Evolutionary conservation across 2,888 invertebrate genomes (phyloP).

Genomic region (Ecliptopera silaceata): DNA sequence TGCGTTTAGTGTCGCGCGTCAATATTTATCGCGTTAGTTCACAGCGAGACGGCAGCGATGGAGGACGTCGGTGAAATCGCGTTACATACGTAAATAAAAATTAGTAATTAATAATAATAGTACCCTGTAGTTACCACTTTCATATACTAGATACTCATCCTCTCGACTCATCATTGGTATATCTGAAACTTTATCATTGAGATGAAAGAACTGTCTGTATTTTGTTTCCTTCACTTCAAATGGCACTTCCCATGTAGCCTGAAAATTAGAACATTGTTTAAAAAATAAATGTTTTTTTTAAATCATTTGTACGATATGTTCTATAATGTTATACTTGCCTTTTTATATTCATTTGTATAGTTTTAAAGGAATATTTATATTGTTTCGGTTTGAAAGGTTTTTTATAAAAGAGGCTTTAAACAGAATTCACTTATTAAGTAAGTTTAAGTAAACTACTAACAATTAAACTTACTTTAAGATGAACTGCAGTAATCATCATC

Average conservation of each 20-base stretch:
- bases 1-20: conserved; percentile 22
- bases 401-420: too few relatives aligned
- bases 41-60: conserved; percentile 24
- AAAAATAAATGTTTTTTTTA: too few relatives aligned
- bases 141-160: conserved; percentile 29
- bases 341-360: too few relatives aligned
- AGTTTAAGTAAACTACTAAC: too few relatives aligned
- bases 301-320: too few relatives aligned
- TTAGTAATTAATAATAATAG: neutral
- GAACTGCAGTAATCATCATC: conserved; percentile 49
- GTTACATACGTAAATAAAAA: too few relatives aligned
- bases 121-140: conserved; percentile 36
- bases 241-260: conserved; percentile 52
- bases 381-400: too few relatives aligned
- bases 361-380: too few relatives aligned
- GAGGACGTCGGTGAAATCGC: conserved; percentile 24
- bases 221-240: conserved; percentile 48
- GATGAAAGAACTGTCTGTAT: conserved; percentile 38
- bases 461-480: conserved; percentile 51
- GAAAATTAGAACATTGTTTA: too few relatives aligned
- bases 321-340: too few relatives aligned
- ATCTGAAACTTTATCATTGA: conserved; percentile 32
- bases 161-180: conserved; percentile 55
- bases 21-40: conserved; percentile 15
- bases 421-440: too few relatives aligned